phyloP scores from a whole-genome alignment of 2,797 vertebrate genomes.

The Sebastes dallii region DNA sequence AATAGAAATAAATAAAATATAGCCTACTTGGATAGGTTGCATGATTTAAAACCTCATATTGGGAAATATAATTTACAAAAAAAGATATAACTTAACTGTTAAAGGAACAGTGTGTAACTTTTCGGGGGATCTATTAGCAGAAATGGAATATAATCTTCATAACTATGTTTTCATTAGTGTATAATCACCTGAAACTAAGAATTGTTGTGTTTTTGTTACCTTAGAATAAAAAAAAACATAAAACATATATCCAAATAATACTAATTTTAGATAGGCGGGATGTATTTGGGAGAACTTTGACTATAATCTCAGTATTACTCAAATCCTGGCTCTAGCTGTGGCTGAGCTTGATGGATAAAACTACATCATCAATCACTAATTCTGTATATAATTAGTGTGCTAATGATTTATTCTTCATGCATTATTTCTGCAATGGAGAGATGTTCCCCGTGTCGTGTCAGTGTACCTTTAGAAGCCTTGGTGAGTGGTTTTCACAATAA shows the following conservation, averaged over 20 bases:
- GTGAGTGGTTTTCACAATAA: constrained; percentile 39
- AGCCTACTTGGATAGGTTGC: neutral
- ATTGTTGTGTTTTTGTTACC: no score
- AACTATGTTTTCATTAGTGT: no score
- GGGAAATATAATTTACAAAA: neutral
- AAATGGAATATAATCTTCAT: no score
- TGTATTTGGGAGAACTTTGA: neutral
- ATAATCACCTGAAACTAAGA: no score
- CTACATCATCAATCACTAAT: neutral
- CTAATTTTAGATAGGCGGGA: neutral
- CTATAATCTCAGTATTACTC: neutral
- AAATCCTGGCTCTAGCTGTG: neutral
- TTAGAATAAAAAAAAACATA: neutral
- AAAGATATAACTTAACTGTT: neutral
- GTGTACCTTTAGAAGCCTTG: constrained; percentile 29
- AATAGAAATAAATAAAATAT: neutral
- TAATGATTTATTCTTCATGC: neutral
- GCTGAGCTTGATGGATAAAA: neutral
- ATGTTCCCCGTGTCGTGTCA: neutral
- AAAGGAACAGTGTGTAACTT: no score
- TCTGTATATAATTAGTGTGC: neutral
- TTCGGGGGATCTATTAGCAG: no score
- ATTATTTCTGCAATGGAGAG: constrained; percentile 6
- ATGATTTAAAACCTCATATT: neutral
- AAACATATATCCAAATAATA: neutral